phyloP scores from a whole-genome alignment of 2,888 invertebrate genomes.

The Harpalus rufipes region DNA sequence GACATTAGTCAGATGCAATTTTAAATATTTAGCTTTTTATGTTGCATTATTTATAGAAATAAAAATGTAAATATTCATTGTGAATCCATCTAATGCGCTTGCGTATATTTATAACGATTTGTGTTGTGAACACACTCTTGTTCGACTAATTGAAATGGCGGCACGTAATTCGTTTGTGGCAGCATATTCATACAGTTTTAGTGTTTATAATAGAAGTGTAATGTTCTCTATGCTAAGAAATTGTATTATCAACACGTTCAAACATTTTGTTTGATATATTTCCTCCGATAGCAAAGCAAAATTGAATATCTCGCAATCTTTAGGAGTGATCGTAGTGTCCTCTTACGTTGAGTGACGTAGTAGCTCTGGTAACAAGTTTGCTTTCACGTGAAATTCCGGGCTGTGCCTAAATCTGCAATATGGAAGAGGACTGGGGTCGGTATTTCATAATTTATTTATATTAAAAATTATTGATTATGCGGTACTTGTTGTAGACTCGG shows the following conservation, averaged over 20 bases:
- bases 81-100: not conserved
- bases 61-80: not conserved
- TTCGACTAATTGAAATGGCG: constrained; percentile 65
- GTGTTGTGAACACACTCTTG: constrained; percentile 44
- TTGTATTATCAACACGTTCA: constrained; percentile 62
- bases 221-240: constrained; percentile 59
- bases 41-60: not conserved
- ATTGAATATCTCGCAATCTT: constrained; percentile 42
- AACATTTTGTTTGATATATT: constrained; percentile 67
- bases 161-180: constrained; percentile 54
- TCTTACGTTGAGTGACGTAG: constrained; percentile 65
- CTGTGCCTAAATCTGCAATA: constrained; percentile 64
- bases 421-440: constrained; percentile 65
- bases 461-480: constrained; percentile 27
- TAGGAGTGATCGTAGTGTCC: constrained; percentile 63
- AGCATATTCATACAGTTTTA: constrained; percentile 52
- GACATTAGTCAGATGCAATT: not conserved
- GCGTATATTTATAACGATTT: not conserved
- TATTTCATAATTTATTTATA: constrained; percentile 33
- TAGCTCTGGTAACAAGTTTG: constrained; percentile 54
- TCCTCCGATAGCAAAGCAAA: constrained; percentile 21
- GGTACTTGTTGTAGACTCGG: constrained; percentile 50
- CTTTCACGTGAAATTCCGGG: constrained; percentile 66
- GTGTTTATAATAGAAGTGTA: constrained; percentile 64
- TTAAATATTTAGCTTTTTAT: not conserved